Evolutionary conservation across 2,797 vertebrate species (phyloP), one percentile per base, ranked within the genome.

Genomic region (Miichthys miiuy): DNA sequence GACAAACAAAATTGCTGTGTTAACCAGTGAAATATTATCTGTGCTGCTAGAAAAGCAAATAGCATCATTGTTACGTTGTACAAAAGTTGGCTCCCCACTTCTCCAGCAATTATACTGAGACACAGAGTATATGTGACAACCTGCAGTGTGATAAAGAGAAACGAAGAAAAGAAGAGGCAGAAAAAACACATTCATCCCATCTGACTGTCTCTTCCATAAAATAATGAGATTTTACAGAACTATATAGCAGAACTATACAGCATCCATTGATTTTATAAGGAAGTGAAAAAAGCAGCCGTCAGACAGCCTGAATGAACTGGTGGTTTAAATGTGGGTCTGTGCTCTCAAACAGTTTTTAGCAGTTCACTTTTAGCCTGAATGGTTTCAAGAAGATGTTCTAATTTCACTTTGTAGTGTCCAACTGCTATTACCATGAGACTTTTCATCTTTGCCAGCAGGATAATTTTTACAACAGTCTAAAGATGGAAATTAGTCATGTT

Each of bases 1-100:
- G 34, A 75, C 44, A 76, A 76, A 83, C 2, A 72, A 23, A 78
- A 52, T 46, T 1, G 20, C 10, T 13, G 17, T 20, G 54, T 74
- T 30, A 85, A 50, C 5, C 23, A 18, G 2, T 61, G 6, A 52
- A 46, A 70, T 11, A 12, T 14, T 7, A 16, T 25, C 8, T 11
- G 3, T 18, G 6, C 13, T 11, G 21, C 44, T 5, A 50, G 11
- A 17, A 47, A 55, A 12, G 14, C 17, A 46, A 41, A 44, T 14
- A n/a, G 8, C 25, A 44, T 74, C 42, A 27, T n/a, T 38, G 46
- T 61, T 65, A 38, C 69, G 16, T 8, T 4, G 14, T 6, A n/a
- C 27, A 51, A 18, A n/a, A 18, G 46, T 44, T 1, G 27, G 5
- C 41, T 21, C 17, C 14, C 2, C 23, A 44, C 30, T 6, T 18